Evolutionary conservation across 1,140 invertebrate species (phyloP).

Genomic region (Neodiprion fabricii): DNA sequence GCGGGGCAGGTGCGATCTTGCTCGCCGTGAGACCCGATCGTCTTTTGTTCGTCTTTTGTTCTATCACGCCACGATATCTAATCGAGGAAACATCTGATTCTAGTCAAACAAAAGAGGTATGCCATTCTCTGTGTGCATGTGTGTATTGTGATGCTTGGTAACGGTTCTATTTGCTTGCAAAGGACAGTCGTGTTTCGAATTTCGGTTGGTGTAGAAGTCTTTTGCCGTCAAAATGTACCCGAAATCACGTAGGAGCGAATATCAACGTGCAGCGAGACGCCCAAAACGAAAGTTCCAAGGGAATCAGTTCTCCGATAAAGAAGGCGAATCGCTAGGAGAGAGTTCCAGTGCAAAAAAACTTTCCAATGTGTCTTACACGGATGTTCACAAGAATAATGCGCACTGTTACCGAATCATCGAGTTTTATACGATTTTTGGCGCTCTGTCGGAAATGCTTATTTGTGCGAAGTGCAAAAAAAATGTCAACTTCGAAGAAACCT

Average conservation of each 20-base stretch:
- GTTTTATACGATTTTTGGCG: conserved; percentile 32
- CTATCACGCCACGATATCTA: no score
- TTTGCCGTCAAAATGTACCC: no score
- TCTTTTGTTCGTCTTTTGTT: not conserved
- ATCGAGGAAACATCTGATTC: not conserved
- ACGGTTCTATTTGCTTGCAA: no score
- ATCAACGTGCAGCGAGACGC: not conserved
- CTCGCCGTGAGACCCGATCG: not conserved
- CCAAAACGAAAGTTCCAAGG: conserved; percentile 23
- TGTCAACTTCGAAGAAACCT: conserved; percentile 28
- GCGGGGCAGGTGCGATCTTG: no score
- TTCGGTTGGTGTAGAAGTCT: no score
- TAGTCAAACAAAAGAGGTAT: no score
- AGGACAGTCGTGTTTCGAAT: no score
- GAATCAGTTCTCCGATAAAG: conserved; percentile 8
- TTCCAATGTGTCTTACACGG: conserved; percentile 14
- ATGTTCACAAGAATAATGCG: conserved; percentile 19
- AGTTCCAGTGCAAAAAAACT: conserved; percentile 29
- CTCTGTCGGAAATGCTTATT: conserved; percentile 26
- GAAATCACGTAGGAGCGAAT: no score
- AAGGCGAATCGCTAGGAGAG: not conserved
- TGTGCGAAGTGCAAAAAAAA: conserved; percentile 28
- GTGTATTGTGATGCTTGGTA: no score
- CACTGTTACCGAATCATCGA: conserved; percentile 36
- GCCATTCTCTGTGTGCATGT: no score